Conservation (phyloP, 2,797 vertebrate genomes). For the Sphaeramia orbicularis region DNA sequence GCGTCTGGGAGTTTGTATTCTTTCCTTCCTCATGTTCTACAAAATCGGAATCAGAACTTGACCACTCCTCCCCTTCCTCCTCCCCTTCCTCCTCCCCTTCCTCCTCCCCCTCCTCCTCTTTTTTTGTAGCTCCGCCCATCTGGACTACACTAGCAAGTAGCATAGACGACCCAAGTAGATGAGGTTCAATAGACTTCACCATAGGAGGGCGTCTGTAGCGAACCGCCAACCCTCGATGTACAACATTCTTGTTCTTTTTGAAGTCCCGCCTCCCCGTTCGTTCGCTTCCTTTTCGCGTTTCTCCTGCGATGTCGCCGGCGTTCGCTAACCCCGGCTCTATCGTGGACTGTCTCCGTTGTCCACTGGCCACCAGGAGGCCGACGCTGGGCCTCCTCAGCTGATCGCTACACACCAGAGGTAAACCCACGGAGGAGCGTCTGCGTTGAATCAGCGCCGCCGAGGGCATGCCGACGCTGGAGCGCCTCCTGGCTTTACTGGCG, state of each 20-base stretch:
- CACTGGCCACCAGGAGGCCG: slow-evolving; percentile 55
- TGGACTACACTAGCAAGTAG: slow-evolving; percentile 85
- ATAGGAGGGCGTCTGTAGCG: slow-evolving; percentile 56
- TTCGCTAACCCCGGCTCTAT: slow-evolving; percentile 18
- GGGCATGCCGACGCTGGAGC: slow-evolving; percentile 88
- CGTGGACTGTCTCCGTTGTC: slow-evolving; percentile 46
- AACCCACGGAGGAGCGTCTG: slow-evolving; percentile 56
- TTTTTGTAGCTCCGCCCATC: slow-evolving; percentile 58
- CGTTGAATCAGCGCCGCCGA: slow-evolving; percentile 76
- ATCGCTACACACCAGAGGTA: slow-evolving; percentile 27
- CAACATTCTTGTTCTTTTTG: not conserved
- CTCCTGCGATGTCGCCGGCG: not conserved
- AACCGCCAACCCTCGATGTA: slow-evolving; percentile 83
- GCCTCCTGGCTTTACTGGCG: slow-evolving; percentile 88
- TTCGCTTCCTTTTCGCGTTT: not conserved
- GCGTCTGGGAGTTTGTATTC: slow-evolving; percentile 7
- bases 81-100: slow-evolving; percentile 23
- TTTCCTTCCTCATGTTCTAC: not conserved
- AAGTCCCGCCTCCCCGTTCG: not conserved
- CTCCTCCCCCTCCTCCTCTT: slow-evolving; percentile 27
- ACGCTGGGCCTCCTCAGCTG: slow-evolving; percentile 56
- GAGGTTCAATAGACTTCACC: slow-evolving; percentile 72
- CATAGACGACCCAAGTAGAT: slow-evolving; percentile 84
- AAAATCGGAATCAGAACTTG: too few species aligned
- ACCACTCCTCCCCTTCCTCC: too few species aligned